These are phyloP conservation scores for Crocidura indochinensis DNA, from an alignment of 2,797 vertebrate genomes.

Conservation along the genomic window DNA sequence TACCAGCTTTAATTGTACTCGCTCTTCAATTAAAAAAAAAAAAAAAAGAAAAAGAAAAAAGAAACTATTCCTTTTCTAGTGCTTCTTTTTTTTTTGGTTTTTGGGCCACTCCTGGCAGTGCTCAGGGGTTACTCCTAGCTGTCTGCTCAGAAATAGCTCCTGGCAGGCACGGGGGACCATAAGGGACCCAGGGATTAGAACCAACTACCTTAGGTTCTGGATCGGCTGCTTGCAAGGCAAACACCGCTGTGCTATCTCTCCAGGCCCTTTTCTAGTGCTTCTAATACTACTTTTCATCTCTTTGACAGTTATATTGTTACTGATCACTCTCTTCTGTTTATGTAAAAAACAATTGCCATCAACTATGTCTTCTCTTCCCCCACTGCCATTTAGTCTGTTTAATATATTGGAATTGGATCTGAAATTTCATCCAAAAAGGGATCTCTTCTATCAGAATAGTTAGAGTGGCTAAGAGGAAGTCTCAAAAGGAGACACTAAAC, in stretches of 20 bases:
- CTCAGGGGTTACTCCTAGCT: no score
- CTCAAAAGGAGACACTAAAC: slow-evolving; percentile 38
- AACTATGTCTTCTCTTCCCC: background rate
- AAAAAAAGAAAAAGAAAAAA: no score
- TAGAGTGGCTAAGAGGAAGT: slow-evolving; percentile 46
- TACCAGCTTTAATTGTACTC: background rate
- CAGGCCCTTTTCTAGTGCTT: background rate
- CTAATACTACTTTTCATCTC: background rate
- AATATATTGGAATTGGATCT: background rate
- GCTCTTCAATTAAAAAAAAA: no score
- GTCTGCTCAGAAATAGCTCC: no score
- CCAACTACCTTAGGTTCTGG: no score
- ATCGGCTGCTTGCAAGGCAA: no score
- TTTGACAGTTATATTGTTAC: background rate
- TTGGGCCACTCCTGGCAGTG: no score
- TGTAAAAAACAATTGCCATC: background rate
- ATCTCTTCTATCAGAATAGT: slow-evolving; percentile 25
- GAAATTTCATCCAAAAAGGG: slow-evolving; percentile 32
- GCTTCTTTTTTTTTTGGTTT: no score
- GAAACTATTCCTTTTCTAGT: background rate
- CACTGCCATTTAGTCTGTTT: slow-evolving; percentile 4
- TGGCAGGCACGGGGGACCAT: no score
- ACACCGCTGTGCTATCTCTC: no score
- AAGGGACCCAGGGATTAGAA: no score
- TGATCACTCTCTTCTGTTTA: background rate